Evolutionary conservation across 2,888 invertebrate genomes (phyloP), one percentile per base, ranked within the genome.

Genomic region (Drosophila neutralis): DNA sequence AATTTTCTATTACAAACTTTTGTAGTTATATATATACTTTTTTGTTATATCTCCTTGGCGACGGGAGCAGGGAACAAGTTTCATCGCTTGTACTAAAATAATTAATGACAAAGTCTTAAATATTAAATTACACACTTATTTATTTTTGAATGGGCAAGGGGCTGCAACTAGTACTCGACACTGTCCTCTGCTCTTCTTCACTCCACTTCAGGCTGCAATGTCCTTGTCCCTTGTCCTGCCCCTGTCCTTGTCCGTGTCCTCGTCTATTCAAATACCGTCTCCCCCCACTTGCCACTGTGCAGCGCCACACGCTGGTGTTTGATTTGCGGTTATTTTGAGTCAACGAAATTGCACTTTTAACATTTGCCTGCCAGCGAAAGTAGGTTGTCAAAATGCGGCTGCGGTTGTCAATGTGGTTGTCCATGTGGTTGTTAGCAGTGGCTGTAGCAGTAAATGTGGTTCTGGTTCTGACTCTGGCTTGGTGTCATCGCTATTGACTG

Each of bases 301-400:
- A 60, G 51, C 69, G 83, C 71, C 79, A 82, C 86, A 89, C 85
- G 89, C 70, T 76, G 74, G 87, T 87, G 87, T 87, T 87, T 87
- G 87, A 90, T 89, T 89, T 87, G 87, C 80, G 90, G 90, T 80
- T 87, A 87, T 87, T 89, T 87, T 89, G 88, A 76, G 87, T 89
- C 83, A 87, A 79, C 88, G 56, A 78, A 87, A 83, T 82, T 89
- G 89, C 88, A 85, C 87, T 83, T 89, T 89, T 87, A 78, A 76
- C 84, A 83, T 75, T 81, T 71, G 75, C 77, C 52, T 68, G 74
- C 71, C 53, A 54, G 49, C 68, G 35, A 31, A 33, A 69, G 60
- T 49, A 69, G 51, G 31, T 27, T 64, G 65, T 58, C 67, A 57
- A 45, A 49, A 48, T 52, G 45, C 48, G 40, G 56, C 33, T 49